A percentile compares a stretch with the other conserved stretches of the same genome.
These are phyloP conservation scores for Microctonus aethiopoides DNA, from an alignment of 2,888 invertebrate species.

Conservation along the genomic window DNA sequence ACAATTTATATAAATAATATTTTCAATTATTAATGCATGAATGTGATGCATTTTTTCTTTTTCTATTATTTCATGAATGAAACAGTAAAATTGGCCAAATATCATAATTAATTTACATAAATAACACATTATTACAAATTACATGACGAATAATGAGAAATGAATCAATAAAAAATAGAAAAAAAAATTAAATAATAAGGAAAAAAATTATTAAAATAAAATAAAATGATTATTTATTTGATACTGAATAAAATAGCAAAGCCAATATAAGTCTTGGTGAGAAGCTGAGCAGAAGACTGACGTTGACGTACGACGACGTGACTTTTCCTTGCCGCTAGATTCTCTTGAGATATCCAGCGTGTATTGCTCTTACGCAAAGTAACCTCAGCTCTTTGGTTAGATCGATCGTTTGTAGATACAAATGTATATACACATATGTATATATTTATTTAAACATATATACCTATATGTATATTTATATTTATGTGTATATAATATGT, in stretches of 20 bases:
- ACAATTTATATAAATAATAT: too few relatives aligned
- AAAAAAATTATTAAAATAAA: slow-evolving; percentile 5
- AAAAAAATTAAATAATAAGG: slow-evolving; percentile 12
- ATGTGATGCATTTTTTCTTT: too few relatives aligned
- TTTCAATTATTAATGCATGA: too few relatives aligned
- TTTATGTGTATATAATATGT: slow-evolving; percentile 7
- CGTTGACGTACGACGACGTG: slow-evolving; percentile 46
- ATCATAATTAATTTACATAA: too few relatives aligned
- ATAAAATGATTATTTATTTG: not conserved
- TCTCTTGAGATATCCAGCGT: slow-evolving; percentile 30
- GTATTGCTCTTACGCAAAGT: slow-evolving; percentile 37
- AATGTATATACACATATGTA: slow-evolving; percentile 3
- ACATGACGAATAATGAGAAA: not conserved
- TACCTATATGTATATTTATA: slow-evolving; percentile 12
- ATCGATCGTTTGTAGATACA: slow-evolving; percentile 34
- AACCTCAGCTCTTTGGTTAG: slow-evolving; percentile 28
- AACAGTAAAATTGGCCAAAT: too few relatives aligned
- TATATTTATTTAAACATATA: slow-evolving; percentile 29
- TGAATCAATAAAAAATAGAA: not conserved
- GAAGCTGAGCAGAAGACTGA: slow-evolving; percentile 37
- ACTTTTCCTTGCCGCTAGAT: slow-evolving; percentile 37
- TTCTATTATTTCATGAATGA: too few relatives aligned
- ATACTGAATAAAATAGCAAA: slow-evolving; percentile 30
- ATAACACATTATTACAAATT: not conserved
- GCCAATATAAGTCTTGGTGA: slow-evolving; percentile 13